These are phyloP conservation scores for Omphaloscelis lunosa DNA, from an alignment of 2,888 invertebrate genomes.

Conservation along the genomic window DNA sequence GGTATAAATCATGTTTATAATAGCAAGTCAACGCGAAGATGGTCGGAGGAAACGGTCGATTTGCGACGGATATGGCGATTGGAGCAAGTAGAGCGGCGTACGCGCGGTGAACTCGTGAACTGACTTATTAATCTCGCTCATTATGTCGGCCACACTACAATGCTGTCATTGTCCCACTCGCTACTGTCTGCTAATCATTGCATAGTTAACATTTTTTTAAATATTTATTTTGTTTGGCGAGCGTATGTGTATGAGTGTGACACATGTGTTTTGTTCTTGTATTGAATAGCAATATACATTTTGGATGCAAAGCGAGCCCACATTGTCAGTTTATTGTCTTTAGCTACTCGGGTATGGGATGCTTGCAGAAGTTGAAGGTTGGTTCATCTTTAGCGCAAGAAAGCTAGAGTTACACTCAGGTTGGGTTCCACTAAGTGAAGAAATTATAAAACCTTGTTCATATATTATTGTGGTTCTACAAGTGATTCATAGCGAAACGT, in stretches of 20 bases:
- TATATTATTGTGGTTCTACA: background rate
- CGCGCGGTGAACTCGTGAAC: conserved; percentile 75
- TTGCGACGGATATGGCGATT: conserved; percentile 89
- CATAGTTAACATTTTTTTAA: conserved; percentile 46
- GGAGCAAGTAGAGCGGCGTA: conserved; percentile 83
- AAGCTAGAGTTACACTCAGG: background rate
- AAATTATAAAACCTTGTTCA: background rate
- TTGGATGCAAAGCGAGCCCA: conserved; percentile 21
- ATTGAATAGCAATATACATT: conserved; percentile 7
- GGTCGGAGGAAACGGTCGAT: conserved; percentile 87
- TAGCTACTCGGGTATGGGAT: conserved; percentile 4
- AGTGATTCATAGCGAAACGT: conserved; percentile 34
- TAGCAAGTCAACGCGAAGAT: conserved; percentile 82
- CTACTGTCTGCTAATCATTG: conserved; percentile 59
- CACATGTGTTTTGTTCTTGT: conserved; percentile 40
- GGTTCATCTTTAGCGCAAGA: background rate
- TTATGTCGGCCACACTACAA: conserved; percentile 73
- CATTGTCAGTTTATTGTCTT: conserved; percentile 36
- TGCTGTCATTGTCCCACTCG: conserved; percentile 69
- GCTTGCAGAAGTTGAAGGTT: conserved; percentile 30
- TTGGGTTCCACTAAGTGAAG: background rate
- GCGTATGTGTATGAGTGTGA: conserved; percentile 19
- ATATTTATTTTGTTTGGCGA: conserved; percentile 46
- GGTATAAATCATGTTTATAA: conserved; percentile 90
- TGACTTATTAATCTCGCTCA: conserved; percentile 79